Conservation (phyloP, 2,888 invertebrate species). For the Sesamia inferens region DNA sequence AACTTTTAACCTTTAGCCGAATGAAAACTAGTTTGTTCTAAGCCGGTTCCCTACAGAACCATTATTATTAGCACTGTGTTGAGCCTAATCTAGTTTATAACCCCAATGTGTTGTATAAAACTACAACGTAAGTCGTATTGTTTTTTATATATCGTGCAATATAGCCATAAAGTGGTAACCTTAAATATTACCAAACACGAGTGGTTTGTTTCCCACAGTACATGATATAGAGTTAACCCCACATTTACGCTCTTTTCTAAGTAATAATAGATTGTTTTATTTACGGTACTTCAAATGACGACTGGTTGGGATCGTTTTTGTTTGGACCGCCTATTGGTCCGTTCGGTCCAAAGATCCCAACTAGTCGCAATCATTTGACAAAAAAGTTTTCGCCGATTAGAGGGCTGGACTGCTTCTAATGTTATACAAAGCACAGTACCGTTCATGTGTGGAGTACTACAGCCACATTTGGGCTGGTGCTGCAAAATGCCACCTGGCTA, state of each 20-base stretch:
- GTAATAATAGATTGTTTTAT: neutral
- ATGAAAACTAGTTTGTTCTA: neutral
- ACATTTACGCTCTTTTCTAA: neutral
- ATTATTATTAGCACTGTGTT: conserved; percentile 5
- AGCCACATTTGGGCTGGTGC: too few species aligned
- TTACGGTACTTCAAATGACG: too few species aligned
- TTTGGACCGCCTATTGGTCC: too few species aligned
- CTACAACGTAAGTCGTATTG: conserved; percentile 1
- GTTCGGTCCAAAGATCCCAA: too few species aligned
- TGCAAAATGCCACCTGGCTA: too few species aligned
- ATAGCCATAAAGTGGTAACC: conserved; percentile 43
- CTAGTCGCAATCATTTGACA: too few species aligned
- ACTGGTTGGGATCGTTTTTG: too few species aligned
- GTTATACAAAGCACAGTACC: too few species aligned
- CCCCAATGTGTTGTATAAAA: conserved; percentile 6
- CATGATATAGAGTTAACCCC: neutral
- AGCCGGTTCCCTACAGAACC: neutral
- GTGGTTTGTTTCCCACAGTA: conserved; percentile 29
- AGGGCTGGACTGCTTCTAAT: too few species aligned
- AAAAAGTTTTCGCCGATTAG: too few species aligned
- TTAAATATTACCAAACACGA: conserved; percentile 26
- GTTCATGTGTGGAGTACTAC: too few species aligned
- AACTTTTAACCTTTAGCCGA: too few species aligned
- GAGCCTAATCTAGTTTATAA: conserved; percentile 20
- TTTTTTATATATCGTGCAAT: conserved; percentile 26